Conservation (phyloP, 37 sponge, comb jelly and placozoan genomes). For the Aplysina aerophoba region DNA sequence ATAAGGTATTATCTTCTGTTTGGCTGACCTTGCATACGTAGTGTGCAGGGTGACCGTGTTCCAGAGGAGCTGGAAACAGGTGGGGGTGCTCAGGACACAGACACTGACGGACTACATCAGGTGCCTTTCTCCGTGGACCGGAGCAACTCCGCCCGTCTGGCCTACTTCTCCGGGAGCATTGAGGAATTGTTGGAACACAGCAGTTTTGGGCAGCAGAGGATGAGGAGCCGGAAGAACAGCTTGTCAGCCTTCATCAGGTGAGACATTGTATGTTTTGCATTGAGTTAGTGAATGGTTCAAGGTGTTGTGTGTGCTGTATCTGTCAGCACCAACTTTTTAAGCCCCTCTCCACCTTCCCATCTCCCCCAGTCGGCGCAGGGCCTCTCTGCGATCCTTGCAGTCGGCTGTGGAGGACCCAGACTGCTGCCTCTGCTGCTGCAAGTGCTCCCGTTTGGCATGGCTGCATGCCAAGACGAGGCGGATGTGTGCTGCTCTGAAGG, state of each 20-base stretch:
- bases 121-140: constrained; percentile 29
- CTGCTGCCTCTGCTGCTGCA: constrained; percentile 21
- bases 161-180: constrained; percentile 14
- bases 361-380: no score
- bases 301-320: no score
- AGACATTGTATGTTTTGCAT: neutral
- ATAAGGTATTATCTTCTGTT: no score
- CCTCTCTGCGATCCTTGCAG: neutral
- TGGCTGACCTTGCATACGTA: no score
- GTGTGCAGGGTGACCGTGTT: no score
- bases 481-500: neutral
- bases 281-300: no score
- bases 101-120: neutral
- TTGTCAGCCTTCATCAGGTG: neutral
- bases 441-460: neutral
- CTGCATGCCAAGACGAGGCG: neutral
- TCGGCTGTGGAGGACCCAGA: neutral
- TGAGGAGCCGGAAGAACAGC: no score
- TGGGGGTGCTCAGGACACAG: neutral
- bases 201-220: no score
- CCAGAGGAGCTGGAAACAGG: no score
- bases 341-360: no score
- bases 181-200: constrained; percentile 7
- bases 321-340: no score
- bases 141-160: neutral